phyloP scores from a whole-genome alignment of 2,797 vertebrate genomes.

The Mustela erminea region DNA sequence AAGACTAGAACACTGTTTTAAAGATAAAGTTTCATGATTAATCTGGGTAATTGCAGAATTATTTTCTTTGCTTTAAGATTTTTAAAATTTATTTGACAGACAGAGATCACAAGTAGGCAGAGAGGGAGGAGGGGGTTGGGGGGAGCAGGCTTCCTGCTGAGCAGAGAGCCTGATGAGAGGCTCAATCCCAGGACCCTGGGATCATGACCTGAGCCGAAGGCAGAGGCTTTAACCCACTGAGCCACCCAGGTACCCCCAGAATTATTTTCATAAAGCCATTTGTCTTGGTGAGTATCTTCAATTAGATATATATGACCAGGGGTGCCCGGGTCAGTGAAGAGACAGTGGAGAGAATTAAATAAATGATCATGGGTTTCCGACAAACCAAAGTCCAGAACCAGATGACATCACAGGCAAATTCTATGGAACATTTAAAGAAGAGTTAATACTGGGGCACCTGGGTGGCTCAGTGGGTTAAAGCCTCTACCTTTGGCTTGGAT shows the following conservation, averaged over 20 bases:
- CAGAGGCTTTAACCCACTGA: no score
- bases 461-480: no score
- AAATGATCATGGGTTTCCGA: not conserved
- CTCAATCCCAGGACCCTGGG: no score
- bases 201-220: no score
- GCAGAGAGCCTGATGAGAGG: no score
- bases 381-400: not conserved
- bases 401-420: not conserved
- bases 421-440: not conserved
- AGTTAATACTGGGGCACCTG: not conserved
- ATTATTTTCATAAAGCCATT: constrained; percentile 36
- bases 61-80: no score
- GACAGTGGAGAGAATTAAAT: not conserved
- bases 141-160: no score
- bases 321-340: no score
- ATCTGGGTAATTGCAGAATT: not conserved
- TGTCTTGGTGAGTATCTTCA: not conserved
- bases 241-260: not conserved
- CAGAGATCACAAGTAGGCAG: no score
- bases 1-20: not conserved
- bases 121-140: no score
- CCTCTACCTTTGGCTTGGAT: no score
- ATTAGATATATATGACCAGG: not conserved
- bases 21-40: not conserved
- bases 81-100: no score